phyloP scores from a whole-genome alignment of 2,797 vertebrate species.

The Melanotaenia trifasciata region DNA sequence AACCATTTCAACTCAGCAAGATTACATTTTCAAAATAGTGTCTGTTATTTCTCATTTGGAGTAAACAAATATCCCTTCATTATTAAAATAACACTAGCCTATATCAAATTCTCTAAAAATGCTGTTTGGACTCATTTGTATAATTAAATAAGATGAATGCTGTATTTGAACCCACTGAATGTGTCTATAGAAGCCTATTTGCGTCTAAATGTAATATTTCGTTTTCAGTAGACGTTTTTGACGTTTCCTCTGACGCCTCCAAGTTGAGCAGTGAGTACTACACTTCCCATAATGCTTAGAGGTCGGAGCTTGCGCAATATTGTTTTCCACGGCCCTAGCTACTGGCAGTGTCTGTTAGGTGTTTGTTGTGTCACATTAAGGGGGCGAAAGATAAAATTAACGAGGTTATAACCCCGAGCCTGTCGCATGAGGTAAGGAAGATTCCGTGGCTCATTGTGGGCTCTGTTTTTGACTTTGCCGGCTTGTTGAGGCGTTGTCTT shows the following conservation, averaged over 20 bases:
- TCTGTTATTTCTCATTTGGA: background rate
- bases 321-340: constrained; percentile 69
- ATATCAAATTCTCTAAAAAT: background rate
- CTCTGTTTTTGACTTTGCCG: constrained; percentile 7
- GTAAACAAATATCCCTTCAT: background rate
- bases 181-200: background rate
- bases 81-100: background rate
- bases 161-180: background rate
- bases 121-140: background rate
- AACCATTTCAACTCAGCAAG: background rate
- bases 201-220: background rate
- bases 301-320: constrained; percentile 75
- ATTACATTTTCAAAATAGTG: background rate
- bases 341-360: constrained; percentile 46
- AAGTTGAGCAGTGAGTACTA: constrained; percentile 50
- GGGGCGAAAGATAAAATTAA: constrained; percentile 36
- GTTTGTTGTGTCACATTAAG: constrained; percentile 64
- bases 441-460: background rate
- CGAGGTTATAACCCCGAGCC: constrained; percentile 29
- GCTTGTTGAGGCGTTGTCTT: constrained; percentile 17
- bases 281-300: constrained; percentile 66
- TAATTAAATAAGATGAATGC: background rate
- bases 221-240: background rate
- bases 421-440: constrained; percentile 77
- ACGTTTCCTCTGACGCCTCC: background rate